Conservation (phyloP, 2,888 invertebrate genomes). For the Netelia virgata region DNA sequence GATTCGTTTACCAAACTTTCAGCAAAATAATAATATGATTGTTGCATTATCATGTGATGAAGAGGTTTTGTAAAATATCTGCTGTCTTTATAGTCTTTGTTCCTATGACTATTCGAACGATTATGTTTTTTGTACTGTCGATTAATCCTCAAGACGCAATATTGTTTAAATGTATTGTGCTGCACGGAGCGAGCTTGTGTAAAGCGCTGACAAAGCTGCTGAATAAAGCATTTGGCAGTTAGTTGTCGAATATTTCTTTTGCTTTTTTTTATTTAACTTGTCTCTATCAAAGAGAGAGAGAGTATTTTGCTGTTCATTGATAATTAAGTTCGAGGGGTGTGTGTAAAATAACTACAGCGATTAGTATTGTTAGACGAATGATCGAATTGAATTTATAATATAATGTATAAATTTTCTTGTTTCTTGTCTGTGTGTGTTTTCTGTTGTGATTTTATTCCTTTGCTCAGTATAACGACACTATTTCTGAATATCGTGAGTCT, state of each 20-base stretch:
- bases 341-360: conserved; percentile 76
- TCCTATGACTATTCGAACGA: not conserved
- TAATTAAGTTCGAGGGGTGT: conserved; percentile 72
- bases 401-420: conserved; percentile 17
- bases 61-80: conserved; percentile 29
- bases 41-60: conserved; percentile 25
- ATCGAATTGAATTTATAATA: conserved; percentile 58
- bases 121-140: not conserved
- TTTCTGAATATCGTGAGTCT: conserved; percentile 26
- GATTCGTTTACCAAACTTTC: conserved; percentile 27
- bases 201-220: conserved; percentile 82
- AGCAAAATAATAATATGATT: conserved; percentile 27
- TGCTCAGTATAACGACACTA: conserved; percentile 2
- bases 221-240: conserved; percentile 81
- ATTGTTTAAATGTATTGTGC: conserved; percentile 75
- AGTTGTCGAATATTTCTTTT: conserved; percentile 67
- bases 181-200: conserved; percentile 83
- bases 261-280: conserved; percentile 66
- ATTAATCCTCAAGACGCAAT: conserved; percentile 45
- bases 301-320: conserved; percentile 59
- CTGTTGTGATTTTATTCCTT: not conserved
- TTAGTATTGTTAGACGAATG: conserved; percentile 84
- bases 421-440: not conserved
- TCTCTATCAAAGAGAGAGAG: conserved; percentile 69
- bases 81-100: not conserved